Conservation (phyloP, 2,888 invertebrate genomes). For the Camptogramma bilineatum region DNA sequence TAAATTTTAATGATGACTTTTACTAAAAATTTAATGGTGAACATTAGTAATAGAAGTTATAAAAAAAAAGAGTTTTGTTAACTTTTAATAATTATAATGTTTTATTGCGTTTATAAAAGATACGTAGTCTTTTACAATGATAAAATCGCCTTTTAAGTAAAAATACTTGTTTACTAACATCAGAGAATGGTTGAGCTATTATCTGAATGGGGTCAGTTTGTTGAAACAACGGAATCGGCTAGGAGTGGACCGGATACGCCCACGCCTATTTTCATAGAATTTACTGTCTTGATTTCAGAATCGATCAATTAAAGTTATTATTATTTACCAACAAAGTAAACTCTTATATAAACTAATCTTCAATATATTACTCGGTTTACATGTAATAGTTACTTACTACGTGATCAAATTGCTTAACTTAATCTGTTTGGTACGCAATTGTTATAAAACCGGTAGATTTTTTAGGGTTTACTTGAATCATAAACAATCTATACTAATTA, state of each 20-base stretch:
- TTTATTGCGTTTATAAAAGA: no score
- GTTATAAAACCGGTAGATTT: background rate
- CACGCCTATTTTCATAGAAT: conserved; percentile 18
- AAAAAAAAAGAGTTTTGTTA: conserved; percentile 20
- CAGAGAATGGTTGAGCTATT: conserved; percentile 15
- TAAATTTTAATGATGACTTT: background rate
- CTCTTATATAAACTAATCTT: background rate
- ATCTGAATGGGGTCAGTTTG: conserved; percentile 14
- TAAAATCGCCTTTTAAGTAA: no score
- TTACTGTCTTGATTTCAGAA: conserved; percentile 5
- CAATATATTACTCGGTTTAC: no score
- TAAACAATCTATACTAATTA: background rate
- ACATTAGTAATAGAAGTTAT: conserved; percentile 8
- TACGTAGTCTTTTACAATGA: no score
- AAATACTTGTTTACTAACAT: background rate
- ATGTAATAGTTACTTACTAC: no score
- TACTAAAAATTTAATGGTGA: background rate
- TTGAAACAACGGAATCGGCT: conserved; percentile 18
- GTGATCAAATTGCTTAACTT: background rate
- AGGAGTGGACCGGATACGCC: conserved; percentile 15
- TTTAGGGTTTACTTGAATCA: background rate
- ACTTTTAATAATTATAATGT: conserved; percentile 12
- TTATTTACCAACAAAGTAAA: background rate
- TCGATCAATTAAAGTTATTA: background rate
- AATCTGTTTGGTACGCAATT: background rate